Evolutionary conservation across 35 echinoderm and acorn worm genomes (phyloP), one percentile per base, ranked within the genome.

Genomic region (Diadema setosum): DNA sequence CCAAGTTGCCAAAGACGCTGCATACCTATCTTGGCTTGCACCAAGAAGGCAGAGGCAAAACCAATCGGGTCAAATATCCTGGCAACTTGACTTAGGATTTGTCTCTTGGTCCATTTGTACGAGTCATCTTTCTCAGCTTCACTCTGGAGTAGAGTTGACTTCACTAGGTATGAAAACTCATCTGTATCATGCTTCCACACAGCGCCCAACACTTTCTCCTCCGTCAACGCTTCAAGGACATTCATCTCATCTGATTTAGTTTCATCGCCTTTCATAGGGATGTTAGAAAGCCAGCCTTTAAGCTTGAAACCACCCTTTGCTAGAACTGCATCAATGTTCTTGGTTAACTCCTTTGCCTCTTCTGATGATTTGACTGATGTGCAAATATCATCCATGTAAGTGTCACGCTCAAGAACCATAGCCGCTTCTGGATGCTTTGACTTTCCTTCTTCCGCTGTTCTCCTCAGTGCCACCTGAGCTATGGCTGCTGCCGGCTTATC

Each of bases 371-470:
- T 39, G 4, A 43, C 80, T 21, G 92, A 94, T 32, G 59, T 23
- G 46, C 92, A 94, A 26, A 90, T 94, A 52, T 94, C 87, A 90
- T 90, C 92, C 92, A 94, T 94, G 32, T 94, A 94, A 9, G 82
- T 94, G 36, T 90, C 80, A 7, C 81, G 18, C 36, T 74, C 81
- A 18, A 94, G 25, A 15, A 67, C 49, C 2, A 33, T 17, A 20
- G 88, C 48, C 42, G 87, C 87, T 24, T 81, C 46, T 46, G 87
- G 87, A 70, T 86, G 52, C 55, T 60, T 32, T 1, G 31, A 3
- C 7, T 43, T 32, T 81, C 67, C 55, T 56, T 85, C 92, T 55
- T 85, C 73, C 4, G 87, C 92, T 74, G 92, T 90, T 24, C 80
- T 76, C 9, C 48, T 9, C 48, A 52, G n/a, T n/a, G 48, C 48